Evolutionary conservation across 2,888 invertebrate species (phyloP).

Genomic region (Dioctria rufipes): DNA sequence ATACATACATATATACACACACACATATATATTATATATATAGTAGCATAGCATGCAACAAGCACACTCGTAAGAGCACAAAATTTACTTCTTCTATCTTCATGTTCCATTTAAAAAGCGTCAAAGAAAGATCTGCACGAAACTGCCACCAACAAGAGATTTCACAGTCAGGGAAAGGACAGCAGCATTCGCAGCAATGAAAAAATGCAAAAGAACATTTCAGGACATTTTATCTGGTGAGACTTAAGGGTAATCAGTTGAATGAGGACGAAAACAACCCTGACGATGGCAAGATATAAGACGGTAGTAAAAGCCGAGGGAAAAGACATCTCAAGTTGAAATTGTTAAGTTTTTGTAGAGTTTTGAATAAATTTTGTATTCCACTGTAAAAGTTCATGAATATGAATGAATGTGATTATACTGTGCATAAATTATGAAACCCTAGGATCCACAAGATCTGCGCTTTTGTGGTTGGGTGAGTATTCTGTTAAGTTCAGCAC

Average conservation of each 20-base stretch:
- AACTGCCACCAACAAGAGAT: conserved; percentile 46
- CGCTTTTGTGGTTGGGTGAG: conserved; percentile 56
- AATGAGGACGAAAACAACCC: conserved; percentile 51
- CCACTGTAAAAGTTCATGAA: conserved; percentile 57
- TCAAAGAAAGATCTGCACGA: conserved; percentile 37
- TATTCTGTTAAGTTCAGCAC: conserved; percentile 56
- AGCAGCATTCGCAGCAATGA: neutral
- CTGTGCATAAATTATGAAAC: conserved; percentile 56
- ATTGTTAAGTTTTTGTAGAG: conserved; percentile 57
- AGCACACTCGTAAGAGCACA: conserved; percentile 4
- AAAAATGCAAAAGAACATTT: conserved; percentile 31
- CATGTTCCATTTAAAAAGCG: conserved; percentile 20
- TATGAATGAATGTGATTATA: conserved; percentile 58
- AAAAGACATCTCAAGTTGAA: conserved; percentile 42
- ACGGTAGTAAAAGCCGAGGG: conserved; percentile 28
- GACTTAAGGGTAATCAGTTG: conserved; percentile 53
- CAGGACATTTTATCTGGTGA: conserved; percentile 48
- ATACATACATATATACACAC: no score
- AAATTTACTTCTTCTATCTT: neutral
- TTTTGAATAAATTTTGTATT: conserved; percentile 58
- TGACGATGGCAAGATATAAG: conserved; percentile 42
- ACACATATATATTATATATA: no score
- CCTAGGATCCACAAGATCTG: conserved; percentile 53
- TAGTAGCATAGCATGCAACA: neutral
- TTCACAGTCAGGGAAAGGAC: neutral